These are phyloP conservation scores for Carduelis carduelis DNA, from an alignment of 2,797 vertebrate genomes.

Conservation along the genomic window DNA sequence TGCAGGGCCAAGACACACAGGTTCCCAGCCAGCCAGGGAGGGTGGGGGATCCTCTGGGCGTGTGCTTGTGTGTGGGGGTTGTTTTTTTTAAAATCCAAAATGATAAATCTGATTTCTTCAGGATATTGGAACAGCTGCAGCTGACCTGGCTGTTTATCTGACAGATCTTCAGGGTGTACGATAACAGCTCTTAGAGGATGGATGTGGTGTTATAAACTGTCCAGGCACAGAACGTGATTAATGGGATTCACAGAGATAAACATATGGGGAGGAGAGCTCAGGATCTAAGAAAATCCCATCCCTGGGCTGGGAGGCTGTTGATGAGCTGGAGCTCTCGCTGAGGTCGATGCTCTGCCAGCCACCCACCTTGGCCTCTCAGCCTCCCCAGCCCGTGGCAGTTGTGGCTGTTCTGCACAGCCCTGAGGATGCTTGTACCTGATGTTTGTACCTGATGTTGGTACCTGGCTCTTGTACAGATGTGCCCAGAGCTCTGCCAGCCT, in stretches of 20 bases:
- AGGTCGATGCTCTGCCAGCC: not conserved
- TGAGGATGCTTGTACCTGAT: rapidly evolving
- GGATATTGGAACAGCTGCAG: conserved; percentile 61
- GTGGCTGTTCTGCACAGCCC: rapidly evolving
- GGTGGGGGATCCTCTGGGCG: not conserved
- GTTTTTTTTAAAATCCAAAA: conserved; percentile 12
- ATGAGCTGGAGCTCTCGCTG: not conserved
- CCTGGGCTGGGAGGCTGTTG: not conserved
- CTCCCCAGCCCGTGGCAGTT: rapidly evolving
- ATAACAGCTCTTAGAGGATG: conserved; percentile 58
- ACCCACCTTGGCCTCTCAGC: not conserved
- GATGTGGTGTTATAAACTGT: conserved; percentile 56
- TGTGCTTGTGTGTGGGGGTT: not conserved
- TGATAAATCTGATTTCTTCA: conserved; percentile 58
- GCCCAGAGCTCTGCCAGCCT: not conserved
- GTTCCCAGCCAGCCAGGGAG: not conserved
- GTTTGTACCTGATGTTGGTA: too few species aligned
- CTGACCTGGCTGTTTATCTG: conserved; percentile 60
- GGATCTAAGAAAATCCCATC: not conserved
- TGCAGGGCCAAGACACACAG: conserved; percentile 54
- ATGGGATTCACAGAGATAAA: conserved; percentile 59
- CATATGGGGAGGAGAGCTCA: conserved; percentile 29
- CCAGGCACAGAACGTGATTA: conserved; percentile 41
- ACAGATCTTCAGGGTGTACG: conserved; percentile 29
- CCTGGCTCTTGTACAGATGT: not conserved